Base-by-base conservation (phyloP, 2,113 vertebrate species). In the Shinisaurus crocodilurus region DNA sequence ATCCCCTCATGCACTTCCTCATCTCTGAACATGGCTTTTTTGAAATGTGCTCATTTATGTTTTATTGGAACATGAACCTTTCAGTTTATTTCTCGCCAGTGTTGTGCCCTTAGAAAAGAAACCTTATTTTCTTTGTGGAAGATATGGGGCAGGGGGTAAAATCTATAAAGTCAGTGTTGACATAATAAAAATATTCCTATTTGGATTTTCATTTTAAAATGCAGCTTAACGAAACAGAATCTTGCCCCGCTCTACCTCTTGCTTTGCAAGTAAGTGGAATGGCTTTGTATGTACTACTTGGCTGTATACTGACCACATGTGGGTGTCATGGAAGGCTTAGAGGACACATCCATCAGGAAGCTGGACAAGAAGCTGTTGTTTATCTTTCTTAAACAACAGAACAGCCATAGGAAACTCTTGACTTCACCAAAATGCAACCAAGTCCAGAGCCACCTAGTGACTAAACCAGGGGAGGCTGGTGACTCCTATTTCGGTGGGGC, bases 41-140 rank as follows among this genome's bases (percentile, higher is more conserved):
- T 65, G 57, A 7, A 50, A 85, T 70, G 91, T 91, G 90, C 92
- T 95, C 81, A 93, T 94, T 95, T 93, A 91, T 85, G 0, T 92
- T 94, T 93, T 91, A 37, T 79, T 88, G 80, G 92, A 92, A 94
- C 95, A 92, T 65, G 67, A 94, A 95, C 93, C 91, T 63, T 40
- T 94, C 90, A 45, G 87, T 93, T 92, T 96, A 95, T 94, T 96
- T 84, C 86, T 94, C 40, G 29, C 93, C 63, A 74, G 81, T 89
- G 87, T 90, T 29, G 32, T 79, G 82, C 81, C 75, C 74, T 80
- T 93, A 82, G 60, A 92, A 94, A 91, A 89, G 75, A 92, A 92
- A 93, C 81, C 85, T 95, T 76, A 83, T 87, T 93, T 96, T 92
- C 74, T 90, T 90, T 48, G 23, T 40, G 93, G 92, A 90, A 91